Evolutionary conservation across 2,888 invertebrate genomes (phyloP), one percentile per base, ranked within the genome.

Genomic region (Temnothorax unifasciatus): DNA sequence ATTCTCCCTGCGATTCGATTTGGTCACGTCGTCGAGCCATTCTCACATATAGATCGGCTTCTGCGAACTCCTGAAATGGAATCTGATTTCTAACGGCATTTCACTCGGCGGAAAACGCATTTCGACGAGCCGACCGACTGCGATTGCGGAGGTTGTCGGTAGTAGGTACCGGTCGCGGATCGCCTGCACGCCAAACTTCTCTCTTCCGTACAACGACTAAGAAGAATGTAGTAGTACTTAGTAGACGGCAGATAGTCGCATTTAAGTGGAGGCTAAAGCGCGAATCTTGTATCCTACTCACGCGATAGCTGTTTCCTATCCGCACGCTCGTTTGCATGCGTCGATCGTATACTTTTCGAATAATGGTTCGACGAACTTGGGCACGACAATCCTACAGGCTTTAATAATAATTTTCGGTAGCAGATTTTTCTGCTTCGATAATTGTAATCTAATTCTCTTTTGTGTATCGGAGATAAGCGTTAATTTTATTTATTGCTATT

Each of bases 71-170:
- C 90, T 83, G 87, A 90, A 90, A 90, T 89, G 92, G 92, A 92
- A 91, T 91, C 89, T 91, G 91, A 92, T 93, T 93, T 92, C 93
- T 93, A 93, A 93, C 93, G 91, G 91, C 92, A 89, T 93, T 92
- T 92, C 90, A 87, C 90, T 85, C 82, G 84, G 25, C 83, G 59
- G 81, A 82, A 89, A 81, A 81, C 64, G 77, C 86, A 91, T 90
- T 87, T 83, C 83, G 84, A 73, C 75, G 64, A 76, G 29, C n/a
- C 77, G 34, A 64, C 82, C 84, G 68, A 61, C 76, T 59, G 71
- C 29, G 38, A 59, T 81, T 25, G 79, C 79, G 66, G 83, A 25
- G 74, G 82, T 47, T 68, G 52, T 29, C 75, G 18, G 29, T 50
- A 69, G 69, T n/a, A n/a, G n/a, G n/a, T 85, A 86, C 77, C 76